Percentiles rank a stretch among this genome's conserved stretches.
Evolutionary conservation across 1,140 invertebrate genomes (phyloP).

Genomic region (Meteorus sp.): DNA sequence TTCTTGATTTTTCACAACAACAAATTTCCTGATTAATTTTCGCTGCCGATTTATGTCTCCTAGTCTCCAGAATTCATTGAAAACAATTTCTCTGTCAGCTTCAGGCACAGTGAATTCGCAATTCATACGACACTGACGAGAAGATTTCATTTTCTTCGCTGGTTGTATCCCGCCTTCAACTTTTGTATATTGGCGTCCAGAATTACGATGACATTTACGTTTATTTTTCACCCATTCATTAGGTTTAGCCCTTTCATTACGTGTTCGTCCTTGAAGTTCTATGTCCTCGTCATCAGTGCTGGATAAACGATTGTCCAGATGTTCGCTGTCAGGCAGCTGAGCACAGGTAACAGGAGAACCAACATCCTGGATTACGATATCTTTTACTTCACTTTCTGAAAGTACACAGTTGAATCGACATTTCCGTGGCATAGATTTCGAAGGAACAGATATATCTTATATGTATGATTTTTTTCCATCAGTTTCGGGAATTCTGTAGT

Average conservation of each 20-base stretch:
- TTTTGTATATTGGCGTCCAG: conserved; percentile 8
- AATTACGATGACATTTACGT: conserved; percentile 13
- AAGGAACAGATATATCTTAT: too few relatives aligned
- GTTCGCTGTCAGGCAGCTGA: background rate
- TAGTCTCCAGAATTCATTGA: conserved; percentile 19
- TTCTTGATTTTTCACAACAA: conserved; percentile 13
- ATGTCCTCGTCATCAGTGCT: conserved; percentile 1
- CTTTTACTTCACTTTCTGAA: background rate
- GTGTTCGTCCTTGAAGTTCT: conserved; percentile 3
- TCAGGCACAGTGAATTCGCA: conserved; percentile 13
- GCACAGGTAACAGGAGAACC: background rate
- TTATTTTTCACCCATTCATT: conserved; percentile 20
- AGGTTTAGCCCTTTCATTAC: conserved; percentile 11
- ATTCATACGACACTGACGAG: conserved; percentile 17
- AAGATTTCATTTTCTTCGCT: conserved; percentile 13
- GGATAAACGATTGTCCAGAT: conserved; percentile 2
- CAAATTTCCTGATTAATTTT: conserved; percentile 13
- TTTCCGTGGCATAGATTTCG: background rate
- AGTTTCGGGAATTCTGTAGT: too few relatives aligned
- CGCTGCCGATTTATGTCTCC: conserved; percentile 22
- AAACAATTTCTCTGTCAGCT: conserved; percentile 16
- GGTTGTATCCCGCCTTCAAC: conserved; percentile 8
- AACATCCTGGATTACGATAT: background rate
- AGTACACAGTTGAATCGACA: background rate
- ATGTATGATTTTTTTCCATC: too few relatives aligned